Conservation (phyloP, 1,140 invertebrate species). For the Drosophila baimaii region DNA sequence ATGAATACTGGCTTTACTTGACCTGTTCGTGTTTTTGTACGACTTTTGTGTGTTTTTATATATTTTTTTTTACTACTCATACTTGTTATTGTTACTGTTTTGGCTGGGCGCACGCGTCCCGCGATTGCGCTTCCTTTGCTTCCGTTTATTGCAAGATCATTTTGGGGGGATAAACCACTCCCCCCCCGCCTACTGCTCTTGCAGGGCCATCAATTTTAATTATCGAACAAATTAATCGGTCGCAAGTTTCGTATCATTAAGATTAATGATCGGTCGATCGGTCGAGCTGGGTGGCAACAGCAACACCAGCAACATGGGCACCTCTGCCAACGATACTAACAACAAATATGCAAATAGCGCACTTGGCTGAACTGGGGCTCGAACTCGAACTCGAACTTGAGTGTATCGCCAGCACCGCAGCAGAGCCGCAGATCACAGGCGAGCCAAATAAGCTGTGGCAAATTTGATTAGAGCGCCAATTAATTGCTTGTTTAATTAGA, state of each 20-base stretch:
- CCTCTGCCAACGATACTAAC: constrained; percentile 8
- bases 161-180: constrained; percentile 26
- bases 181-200: too few relatives aligned
- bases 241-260: constrained; percentile 80
- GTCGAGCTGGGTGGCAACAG: constrained; percentile 67
- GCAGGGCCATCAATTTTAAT: constrained; percentile 75
- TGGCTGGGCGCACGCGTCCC: constrained; percentile 24
- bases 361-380: constrained; percentile 44
- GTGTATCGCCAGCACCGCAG: constrained; percentile 55
- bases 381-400: constrained; percentile 63
- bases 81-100: constrained; percentile 8
- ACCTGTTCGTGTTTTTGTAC: constrained; percentile 49
- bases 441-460: constrained; percentile 72
- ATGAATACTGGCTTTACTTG: constrained; percentile 57
- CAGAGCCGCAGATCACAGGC: constrained; percentile 28
- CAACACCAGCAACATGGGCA: constrained; percentile 22
- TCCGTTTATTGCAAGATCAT: constrained; percentile 71
- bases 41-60: not conserved
- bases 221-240: constrained; percentile 82
- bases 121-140: constrained; percentile 53
- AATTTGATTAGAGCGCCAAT: constrained; percentile 74
- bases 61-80: constrained; percentile 1
- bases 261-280: constrained; percentile 69
- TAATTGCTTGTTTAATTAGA: constrained; percentile 77
- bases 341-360: constrained; percentile 50